phyloP scores from a whole-genome alignment of 1,140 invertebrate species.

The Wiebesia pumilae region DNA sequence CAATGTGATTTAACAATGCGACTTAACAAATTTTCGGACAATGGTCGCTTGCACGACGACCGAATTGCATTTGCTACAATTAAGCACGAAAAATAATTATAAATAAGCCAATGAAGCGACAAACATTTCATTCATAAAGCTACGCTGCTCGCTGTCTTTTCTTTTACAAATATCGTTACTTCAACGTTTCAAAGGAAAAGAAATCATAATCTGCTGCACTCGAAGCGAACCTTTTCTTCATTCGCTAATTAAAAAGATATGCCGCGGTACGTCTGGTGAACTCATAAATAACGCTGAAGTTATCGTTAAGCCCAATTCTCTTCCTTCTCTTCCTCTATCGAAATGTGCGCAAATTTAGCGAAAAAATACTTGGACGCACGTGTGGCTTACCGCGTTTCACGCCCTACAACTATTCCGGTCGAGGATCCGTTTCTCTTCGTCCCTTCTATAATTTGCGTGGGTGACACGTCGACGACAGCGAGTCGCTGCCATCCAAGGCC shows the following conservation, averaged over 20 bases:
- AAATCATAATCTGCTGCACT: not conserved
- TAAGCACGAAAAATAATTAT: not conserved
- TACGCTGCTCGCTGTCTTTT: not conserved
- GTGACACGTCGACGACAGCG: not conserved
- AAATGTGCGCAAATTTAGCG: not conserved
- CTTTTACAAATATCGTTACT: not conserved
- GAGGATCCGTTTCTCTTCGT: slow-evolving; percentile 24
- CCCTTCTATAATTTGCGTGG: slow-evolving; percentile 33
- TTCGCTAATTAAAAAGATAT: slow-evolving; percentile 6
- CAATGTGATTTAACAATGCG: slow-evolving; percentile 2
- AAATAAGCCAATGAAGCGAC: not conserved
- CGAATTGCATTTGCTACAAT: not conserved
- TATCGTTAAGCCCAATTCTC: slow-evolving; percentile 1
- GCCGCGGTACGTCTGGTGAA: not conserved
- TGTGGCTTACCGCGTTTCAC: not conserved
- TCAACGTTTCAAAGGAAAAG: not conserved
- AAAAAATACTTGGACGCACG: slow-evolving; percentile 22
- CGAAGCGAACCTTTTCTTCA: slow-evolving; percentile 2
- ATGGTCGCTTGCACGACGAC: not conserved
- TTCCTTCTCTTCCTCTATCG: not conserved
- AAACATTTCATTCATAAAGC: not conserved
- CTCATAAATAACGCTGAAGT: slow-evolving; percentile 40
- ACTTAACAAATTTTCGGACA: no score
- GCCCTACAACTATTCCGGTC: slow-evolving; percentile 34
- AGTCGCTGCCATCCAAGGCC: slow-evolving; percentile 55